A percentile compares a stretch with the other conserved stretches of the same genome.
Conservation (phyloP, 1,140 invertebrate genomes). For the Zophobas atratus region DNA sequence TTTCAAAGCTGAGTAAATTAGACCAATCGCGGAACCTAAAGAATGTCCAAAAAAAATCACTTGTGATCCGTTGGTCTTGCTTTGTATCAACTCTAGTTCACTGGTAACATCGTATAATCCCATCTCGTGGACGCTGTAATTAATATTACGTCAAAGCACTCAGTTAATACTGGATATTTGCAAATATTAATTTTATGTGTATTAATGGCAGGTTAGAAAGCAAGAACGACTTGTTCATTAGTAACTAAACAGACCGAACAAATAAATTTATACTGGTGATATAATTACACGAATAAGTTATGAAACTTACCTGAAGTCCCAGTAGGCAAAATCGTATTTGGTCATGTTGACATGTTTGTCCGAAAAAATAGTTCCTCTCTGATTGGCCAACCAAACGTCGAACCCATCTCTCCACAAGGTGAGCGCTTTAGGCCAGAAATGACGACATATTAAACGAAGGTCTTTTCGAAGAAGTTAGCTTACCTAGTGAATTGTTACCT, state of each 20-base stretch:
- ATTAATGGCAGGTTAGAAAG: too few relatives aligned
- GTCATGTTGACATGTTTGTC: constrained; percentile 13
- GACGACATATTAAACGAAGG: not conserved
- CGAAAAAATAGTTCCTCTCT: constrained; percentile 2
- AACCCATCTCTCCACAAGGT: constrained; percentile 2
- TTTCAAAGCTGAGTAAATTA: constrained; percentile 51
- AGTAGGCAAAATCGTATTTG: not conserved
- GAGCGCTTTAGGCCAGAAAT: constrained; percentile 3
- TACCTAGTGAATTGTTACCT: constrained; percentile 20
- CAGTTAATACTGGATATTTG: too few relatives aligned
- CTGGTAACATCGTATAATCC: constrained; percentile 49
- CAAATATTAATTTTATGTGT: too few relatives aligned
- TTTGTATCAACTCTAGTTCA: constrained; percentile 35
- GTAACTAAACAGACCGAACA: too few relatives aligned
- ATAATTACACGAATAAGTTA: not conserved
- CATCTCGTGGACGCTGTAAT: constrained; percentile 48
- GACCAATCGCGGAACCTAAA: constrained; percentile 29
- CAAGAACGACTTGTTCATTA: too few relatives aligned
- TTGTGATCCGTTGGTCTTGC: constrained; percentile 26
- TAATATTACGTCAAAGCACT: too few relatives aligned
- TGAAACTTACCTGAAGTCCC: constrained; percentile 13
- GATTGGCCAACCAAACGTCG: constrained; percentile 23
- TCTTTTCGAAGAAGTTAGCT: not conserved
- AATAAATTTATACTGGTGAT: not conserved
- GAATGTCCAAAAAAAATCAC: constrained; percentile 49